Evolutionary conservation across 2,113 vertebrate species (phyloP).

Genomic region (Colinus virginianus): DNA sequence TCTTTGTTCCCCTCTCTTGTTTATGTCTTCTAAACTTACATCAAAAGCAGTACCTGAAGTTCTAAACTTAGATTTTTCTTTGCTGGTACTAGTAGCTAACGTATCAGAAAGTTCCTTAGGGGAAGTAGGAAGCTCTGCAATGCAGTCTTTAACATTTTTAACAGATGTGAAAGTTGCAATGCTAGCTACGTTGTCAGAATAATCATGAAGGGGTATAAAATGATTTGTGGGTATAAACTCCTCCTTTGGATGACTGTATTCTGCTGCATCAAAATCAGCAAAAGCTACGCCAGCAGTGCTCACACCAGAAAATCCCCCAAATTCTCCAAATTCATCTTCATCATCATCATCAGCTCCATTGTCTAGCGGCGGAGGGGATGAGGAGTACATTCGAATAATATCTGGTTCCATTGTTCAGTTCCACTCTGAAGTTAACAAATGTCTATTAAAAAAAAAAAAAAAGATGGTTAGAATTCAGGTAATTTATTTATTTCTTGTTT

Average conservation of each 20-base stretch:
- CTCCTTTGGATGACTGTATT: slow-evolving; percentile 75
- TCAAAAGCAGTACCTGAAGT: slow-evolving; percentile 71
- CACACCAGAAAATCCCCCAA: slow-evolving; percentile 86
- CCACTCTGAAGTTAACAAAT: slow-evolving; percentile 73
- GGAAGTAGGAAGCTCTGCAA: slow-evolving; percentile 73
- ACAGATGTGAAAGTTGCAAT: slow-evolving; percentile 81
- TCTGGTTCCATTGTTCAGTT: slow-evolving; percentile 90
- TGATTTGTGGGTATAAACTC: slow-evolving; percentile 81
- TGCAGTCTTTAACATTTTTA: slow-evolving; percentile 75
- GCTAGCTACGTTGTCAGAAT: slow-evolving; percentile 76
- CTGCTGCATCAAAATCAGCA: slow-evolving; percentile 79
- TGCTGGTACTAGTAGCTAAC: slow-evolving; percentile 77
- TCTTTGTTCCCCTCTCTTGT: slow-evolving; percentile 66
- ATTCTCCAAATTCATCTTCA: slow-evolving; percentile 91
- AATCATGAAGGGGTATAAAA: slow-evolving; percentile 80
- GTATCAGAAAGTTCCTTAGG: slow-evolving; percentile 77
- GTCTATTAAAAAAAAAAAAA: slow-evolving; percentile 67
- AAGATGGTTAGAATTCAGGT: background rate
- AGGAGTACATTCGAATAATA: slow-evolving; percentile 88
- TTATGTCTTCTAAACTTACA: slow-evolving; percentile 68
- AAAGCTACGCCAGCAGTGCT: slow-evolving; percentile 80
- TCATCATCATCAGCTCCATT: slow-evolving; percentile 89
- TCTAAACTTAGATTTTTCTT: slow-evolving; percentile 74
- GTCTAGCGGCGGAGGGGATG: slow-evolving; percentile 87
- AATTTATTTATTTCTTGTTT: too few species aligned